These are phyloP conservation scores for Parotocinclus haroldoi DNA, from an alignment of 2,797 vertebrate species.

Conservation along the genomic window DNA sequence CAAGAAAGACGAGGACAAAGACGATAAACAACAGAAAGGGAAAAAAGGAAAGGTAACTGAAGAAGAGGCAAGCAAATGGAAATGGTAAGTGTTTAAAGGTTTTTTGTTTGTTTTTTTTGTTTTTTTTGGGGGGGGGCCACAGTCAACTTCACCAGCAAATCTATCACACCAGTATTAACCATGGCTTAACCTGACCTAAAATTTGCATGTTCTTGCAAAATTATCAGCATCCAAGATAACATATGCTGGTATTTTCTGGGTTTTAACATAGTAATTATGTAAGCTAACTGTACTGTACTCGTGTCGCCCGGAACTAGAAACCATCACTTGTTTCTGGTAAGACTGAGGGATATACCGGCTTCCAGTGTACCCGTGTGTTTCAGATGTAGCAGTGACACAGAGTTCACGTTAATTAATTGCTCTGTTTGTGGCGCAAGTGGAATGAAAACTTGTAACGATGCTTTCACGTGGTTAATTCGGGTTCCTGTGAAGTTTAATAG, in stretches of 20 bases:
- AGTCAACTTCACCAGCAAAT: too few relatives aligned
- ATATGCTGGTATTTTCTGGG: too few relatives aligned
- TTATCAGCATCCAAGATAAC: too few relatives aligned
- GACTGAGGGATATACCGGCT: background rate
- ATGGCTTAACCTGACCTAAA: too few relatives aligned
- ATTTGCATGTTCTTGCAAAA: too few relatives aligned
- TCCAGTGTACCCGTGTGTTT: background rate
- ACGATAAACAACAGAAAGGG: conserved; percentile 13
- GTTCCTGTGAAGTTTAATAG: conserved; percentile 12
- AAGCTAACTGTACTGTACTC: too few relatives aligned
- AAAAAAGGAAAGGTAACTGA: conserved; percentile 34
- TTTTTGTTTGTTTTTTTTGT: too few relatives aligned
- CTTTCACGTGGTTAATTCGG: conserved; percentile 12
- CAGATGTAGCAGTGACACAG: too few relatives aligned
- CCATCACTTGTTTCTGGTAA: background rate
- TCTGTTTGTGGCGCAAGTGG: background rate
- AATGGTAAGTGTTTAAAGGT: conserved; percentile 39
- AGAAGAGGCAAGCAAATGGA: conserved; percentile 46
- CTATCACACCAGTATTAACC: too few relatives aligned
- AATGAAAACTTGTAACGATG: conserved; percentile 43
- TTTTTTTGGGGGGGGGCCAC: too few relatives aligned
- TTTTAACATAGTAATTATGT: too few relatives aligned
- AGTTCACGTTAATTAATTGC: too few relatives aligned
- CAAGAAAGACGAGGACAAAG: conserved; percentile 20
- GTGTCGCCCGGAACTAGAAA: conserved; percentile 11